Evolutionary conservation across 2,888 invertebrate species (phyloP), one percentile per base, ranked within the genome.

Genomic region (Dryomyza anilis): DNA sequence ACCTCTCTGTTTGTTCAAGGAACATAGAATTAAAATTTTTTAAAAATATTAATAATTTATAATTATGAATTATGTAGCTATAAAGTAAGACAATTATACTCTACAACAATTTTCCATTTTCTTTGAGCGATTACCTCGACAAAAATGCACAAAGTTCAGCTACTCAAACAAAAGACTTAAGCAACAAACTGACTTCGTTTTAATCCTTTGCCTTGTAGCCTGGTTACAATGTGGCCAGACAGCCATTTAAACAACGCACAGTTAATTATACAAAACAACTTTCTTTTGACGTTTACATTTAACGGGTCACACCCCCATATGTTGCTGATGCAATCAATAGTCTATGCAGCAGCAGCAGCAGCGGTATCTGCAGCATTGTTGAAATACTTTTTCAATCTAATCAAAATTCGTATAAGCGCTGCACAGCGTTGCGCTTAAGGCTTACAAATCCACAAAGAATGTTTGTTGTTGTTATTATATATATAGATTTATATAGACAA

Each of bases 391-490:
- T 25, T 14, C 10, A 16, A 56, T 7, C n/a, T 14, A 16, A 25
- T 19, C 16, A 16, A 43, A 39, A 43, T 21, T 56, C 43, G 25
- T 27, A n/a, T n/a, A n/a, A n/a, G n/a, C n/a, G n/a, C n/a, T n/a
- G n/a, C n/a, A 43, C 3, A 21, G 3, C 1, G 19, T 8, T 53
- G 53, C 39, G 27, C 23, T 56, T 21, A 43, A 39, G 25, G 56
- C 56, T 56, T 43, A 43, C 39, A 27, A 25, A 56, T 56, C 39
- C 14, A n/a, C 43, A 56, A 56, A 56, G 56, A 56, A 56, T 56
- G 39, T 29, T 1, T n/a, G n/a, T n/a, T n/a, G n/a, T n/a, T n/a
- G n/a, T n/a, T n/a, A n/a, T n/a, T n/a, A n/a, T n/a, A n/a, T n/a
- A n/a, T n/a, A n/a, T n/a, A n/a, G n/a, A n/a, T n/a, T n/a, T n/a